These are phyloP conservation scores for Parotia lawesii DNA, from an alignment of 2,113 vertebrate species.

Conservation along the genomic window DNA sequence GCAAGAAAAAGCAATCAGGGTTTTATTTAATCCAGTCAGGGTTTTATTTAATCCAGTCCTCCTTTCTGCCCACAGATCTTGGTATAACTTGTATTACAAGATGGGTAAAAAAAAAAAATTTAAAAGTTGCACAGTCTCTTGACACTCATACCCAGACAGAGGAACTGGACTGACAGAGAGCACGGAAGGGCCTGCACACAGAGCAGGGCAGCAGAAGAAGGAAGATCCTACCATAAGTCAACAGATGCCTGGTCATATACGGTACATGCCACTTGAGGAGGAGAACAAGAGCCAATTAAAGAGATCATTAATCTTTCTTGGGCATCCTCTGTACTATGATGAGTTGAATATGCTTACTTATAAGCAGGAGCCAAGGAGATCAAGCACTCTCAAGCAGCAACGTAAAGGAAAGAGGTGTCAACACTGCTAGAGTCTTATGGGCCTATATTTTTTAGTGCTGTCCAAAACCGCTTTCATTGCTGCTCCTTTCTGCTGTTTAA, in stretches of 20 bases:
- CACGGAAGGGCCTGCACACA: not conserved
- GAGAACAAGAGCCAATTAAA: not conserved
- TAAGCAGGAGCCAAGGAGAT: not conserved
- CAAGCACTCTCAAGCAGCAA: not conserved
- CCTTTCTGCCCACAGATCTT: not conserved
- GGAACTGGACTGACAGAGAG: not conserved
- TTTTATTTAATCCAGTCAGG: not conserved
- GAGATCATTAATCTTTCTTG: not conserved
- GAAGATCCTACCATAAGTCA: not conserved
- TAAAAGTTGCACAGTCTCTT: not conserved
- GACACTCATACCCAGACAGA: not conserved
- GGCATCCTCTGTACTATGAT: not conserved
- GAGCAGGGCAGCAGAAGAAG: not conserved
- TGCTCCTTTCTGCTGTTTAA: not conserved
- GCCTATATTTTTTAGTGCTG: not conserved
- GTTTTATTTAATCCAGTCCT: not conserved
- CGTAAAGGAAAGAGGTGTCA: not conserved
- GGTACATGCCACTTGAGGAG: not conserved
- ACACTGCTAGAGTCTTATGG: not conserved
- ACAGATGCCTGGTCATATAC: not conserved
- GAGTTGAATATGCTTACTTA: not conserved
- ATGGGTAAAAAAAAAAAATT: not conserved
- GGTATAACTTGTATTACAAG: not conserved
- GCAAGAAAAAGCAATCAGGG: constrained; percentile 2
- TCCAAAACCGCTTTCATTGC: not conserved